Evolutionary conservation across 2,797 vertebrate genomes (phyloP).

Genomic region (Scomberomorus guttatus): DNA sequence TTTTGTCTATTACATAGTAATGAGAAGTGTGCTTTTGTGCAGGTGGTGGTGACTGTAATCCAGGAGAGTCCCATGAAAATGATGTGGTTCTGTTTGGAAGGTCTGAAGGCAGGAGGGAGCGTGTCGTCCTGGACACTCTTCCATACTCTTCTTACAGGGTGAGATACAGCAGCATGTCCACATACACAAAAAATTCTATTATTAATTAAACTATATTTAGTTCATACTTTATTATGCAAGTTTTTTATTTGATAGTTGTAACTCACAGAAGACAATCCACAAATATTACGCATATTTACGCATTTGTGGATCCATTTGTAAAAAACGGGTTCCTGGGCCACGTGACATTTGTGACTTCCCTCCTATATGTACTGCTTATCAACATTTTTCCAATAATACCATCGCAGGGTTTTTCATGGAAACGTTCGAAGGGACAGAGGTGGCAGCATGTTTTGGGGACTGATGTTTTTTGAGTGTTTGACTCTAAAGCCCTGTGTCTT

Average conservation of each 20-base stretch:
- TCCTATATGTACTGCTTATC: too few relatives aligned
- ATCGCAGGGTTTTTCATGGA: not conserved
- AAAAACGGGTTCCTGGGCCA: too few relatives aligned
- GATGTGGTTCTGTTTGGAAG: constrained; percentile 92
- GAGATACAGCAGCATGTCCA: constrained; percentile 48
- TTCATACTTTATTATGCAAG: too few relatives aligned
- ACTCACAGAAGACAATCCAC: too few relatives aligned
- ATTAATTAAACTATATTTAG: not conserved
- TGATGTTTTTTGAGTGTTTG: not conserved
- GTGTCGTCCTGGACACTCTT: constrained; percentile 90
- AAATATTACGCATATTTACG: too few relatives aligned
- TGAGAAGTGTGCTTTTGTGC: constrained; percentile 38
- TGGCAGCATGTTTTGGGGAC: too few relatives aligned
- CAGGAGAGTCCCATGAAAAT: constrained; percentile 94
- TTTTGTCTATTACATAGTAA: not conserved
- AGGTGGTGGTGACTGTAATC: constrained; percentile 93
- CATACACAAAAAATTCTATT: not conserved
- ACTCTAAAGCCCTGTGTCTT: too few relatives aligned
- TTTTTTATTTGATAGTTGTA: too few relatives aligned
- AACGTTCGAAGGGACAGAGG: too few relatives aligned
- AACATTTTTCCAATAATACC: not conserved
- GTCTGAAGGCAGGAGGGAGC: constrained; percentile 91
- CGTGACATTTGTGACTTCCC: too few relatives aligned
- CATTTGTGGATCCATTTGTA: too few relatives aligned
- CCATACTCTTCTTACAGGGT: constrained; percentile 96